Conservation (phyloP, 1,140 invertebrate genomes). For the Sinella curviseta region DNA sequence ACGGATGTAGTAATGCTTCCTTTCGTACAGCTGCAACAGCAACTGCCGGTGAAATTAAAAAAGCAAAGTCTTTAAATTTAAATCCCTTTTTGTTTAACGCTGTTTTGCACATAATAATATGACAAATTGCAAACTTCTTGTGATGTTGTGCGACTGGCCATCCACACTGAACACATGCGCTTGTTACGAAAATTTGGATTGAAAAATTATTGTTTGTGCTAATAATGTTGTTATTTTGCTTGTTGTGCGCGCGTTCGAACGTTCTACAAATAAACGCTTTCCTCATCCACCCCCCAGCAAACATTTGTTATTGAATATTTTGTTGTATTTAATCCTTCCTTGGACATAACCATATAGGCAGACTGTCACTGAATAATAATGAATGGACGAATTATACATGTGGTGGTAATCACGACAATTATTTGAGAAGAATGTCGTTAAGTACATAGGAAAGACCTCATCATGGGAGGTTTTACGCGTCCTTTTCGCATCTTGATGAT, state of each 20-base stretch:
- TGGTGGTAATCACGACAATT: no score
- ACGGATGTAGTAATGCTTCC: no score
- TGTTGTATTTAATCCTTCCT: not conserved
- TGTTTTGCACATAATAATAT: not conserved
- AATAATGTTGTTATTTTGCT: not conserved
- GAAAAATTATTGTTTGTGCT: not conserved
- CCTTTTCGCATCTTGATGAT: not conserved
- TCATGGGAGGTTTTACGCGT: not conserved
- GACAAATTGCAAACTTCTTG: not conserved
- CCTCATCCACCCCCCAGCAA: not conserved
- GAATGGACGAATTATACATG: no score
- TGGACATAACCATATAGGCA: no score
- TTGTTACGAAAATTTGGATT: not conserved
- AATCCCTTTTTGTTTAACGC: not conserved
- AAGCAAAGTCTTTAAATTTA: not conserved
- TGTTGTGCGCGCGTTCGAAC: not conserved
- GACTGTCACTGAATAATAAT: no score
- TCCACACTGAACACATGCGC: not conserved
- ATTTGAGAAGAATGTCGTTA: not conserved
- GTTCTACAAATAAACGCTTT: not conserved
- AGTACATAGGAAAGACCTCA: not conserved
- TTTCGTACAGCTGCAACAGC: no score
- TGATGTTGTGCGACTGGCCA: not conserved
- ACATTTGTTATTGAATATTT: not conserved
- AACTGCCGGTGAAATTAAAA: not conserved